Conservation (phyloP, 1,140 invertebrate genomes). For the Gonioctena quinquepunctata region DNA sequence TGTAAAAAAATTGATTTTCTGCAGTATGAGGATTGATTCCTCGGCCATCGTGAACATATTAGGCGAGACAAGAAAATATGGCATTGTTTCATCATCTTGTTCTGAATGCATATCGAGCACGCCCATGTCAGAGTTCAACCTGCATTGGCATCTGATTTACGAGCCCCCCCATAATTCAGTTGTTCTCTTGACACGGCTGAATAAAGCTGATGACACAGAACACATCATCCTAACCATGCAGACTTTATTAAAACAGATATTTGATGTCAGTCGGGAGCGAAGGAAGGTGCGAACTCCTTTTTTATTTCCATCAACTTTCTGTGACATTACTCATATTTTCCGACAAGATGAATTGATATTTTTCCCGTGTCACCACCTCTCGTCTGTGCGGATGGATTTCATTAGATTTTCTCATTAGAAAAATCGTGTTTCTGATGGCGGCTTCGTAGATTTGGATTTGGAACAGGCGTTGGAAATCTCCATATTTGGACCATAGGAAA, state of each 20-base stretch:
- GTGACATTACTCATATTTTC: not conserved
- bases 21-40: too few relatives aligned
- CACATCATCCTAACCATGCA: not conserved
- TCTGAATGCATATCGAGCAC: too few relatives aligned
- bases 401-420: not conserved
- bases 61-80: too few relatives aligned
- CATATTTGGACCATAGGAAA: too few relatives aligned
- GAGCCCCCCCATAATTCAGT: not conserved
- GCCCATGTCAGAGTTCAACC: not conserved
- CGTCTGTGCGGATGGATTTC: not conserved
- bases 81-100: too few relatives aligned
- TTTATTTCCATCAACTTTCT: conserved; percentile 3
- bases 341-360: not conserved
- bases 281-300: not conserved
- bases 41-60: too few relatives aligned
- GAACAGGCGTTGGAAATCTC: too few relatives aligned
- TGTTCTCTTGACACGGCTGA: not conserved
- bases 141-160: not conserved
- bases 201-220: not conserved
- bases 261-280: not conserved
- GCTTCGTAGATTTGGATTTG: too few relatives aligned
- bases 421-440: not conserved
- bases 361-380: not conserved
- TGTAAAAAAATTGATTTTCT: too few relatives aligned
- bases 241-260: conserved; percentile 7